phyloP scores from a whole-genome alignment of 2,113 vertebrate genomes.

The Hypomesus transpacificus region DNA sequence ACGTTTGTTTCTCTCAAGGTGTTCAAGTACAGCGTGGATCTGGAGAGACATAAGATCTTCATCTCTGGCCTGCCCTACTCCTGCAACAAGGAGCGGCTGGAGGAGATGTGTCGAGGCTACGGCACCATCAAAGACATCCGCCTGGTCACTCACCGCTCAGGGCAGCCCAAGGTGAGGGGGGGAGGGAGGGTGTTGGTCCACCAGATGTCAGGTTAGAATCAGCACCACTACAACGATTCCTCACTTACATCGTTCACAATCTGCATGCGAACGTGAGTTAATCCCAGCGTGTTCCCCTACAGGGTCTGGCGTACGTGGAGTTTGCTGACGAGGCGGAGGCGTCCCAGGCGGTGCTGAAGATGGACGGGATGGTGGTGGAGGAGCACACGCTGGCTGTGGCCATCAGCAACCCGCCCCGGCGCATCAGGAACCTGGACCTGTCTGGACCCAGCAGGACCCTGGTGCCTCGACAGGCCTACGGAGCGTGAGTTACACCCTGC shows the following conservation, averaged over 20 bases:
- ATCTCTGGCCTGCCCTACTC: conserved; percentile 90
- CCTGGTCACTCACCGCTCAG: conserved; percentile 92
- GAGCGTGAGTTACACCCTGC: conserved; percentile 79
- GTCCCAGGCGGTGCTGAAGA: conserved; percentile 87
- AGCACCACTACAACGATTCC: neutral
- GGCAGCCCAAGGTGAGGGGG: conserved; percentile 87
- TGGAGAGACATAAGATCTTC: conserved; percentile 97
- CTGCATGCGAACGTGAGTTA: too few species aligned
- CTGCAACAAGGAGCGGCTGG: conserved; percentile 87
- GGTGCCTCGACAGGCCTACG: conserved; percentile 72
- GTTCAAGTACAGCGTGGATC: conserved; percentile 86
- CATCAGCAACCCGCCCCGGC: conserved; percentile 88
- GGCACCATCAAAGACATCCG: conserved; percentile 86
- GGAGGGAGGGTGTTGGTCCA: neutral
- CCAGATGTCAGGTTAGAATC: too few species aligned
- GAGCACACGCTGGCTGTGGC: conserved; percentile 85
- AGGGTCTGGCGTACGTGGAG: conserved; percentile 97
- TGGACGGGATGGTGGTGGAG: conserved; percentile 81
- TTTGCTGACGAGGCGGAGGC: conserved; percentile 87
- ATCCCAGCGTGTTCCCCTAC: conserved; percentile 8
- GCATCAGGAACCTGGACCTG: conserved; percentile 71
- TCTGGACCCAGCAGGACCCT: conserved; percentile 47
- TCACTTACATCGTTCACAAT: neutral
- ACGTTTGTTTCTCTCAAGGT: conserved; percentile 66
- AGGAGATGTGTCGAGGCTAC: conserved; percentile 80